phyloP scores from a whole-genome alignment of 1,140 invertebrate species.

The Asbolus verrucosus region DNA sequence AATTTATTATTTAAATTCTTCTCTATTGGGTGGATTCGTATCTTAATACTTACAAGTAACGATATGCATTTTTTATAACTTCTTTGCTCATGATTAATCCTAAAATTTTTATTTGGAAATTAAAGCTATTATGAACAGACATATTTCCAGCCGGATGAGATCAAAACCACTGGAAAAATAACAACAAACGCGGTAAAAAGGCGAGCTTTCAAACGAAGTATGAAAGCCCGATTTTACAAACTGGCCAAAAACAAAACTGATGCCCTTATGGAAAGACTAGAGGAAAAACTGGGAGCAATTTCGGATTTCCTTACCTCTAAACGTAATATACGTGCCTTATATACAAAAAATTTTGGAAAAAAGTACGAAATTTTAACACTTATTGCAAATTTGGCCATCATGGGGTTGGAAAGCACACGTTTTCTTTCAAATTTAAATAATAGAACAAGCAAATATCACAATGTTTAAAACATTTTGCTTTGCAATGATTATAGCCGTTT shows the following conservation, averaged over 20 bases:
- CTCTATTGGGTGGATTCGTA: constrained; percentile 44
- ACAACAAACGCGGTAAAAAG: constrained; percentile 10
- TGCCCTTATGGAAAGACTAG: constrained; percentile 55
- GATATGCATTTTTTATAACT: constrained; percentile 56
- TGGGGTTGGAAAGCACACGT: constrained; percentile 48
- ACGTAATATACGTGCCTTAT: constrained; percentile 42
- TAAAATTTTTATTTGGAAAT: constrained; percentile 40
- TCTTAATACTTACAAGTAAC: constrained; percentile 50
- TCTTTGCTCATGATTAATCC: constrained; percentile 39
- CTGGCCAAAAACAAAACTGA: constrained; percentile 40
- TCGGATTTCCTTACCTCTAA: constrained; percentile 40
- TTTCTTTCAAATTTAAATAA: constrained; percentile 47
- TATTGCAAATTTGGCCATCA: constrained; percentile 53
- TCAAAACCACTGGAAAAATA: constrained; percentile 42
- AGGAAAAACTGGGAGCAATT: constrained; percentile 45
- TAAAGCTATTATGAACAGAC: constrained; percentile 35
- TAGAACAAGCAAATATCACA: constrained; percentile 60
- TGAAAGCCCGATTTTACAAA: constrained; percentile 12
- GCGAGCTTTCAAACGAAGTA: neutral
- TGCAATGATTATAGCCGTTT: constrained; percentile 49
- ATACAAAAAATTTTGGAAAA: constrained; percentile 54
- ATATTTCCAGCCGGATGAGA: constrained; percentile 19
- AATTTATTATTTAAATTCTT: constrained; percentile 37
- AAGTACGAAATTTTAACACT: constrained; percentile 43
- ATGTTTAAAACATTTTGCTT: constrained; percentile 63